These are phyloP conservation scores for Leptogaster cylindrica DNA, from an alignment of 2,888 invertebrate species.

Conservation along the genomic window DNA sequence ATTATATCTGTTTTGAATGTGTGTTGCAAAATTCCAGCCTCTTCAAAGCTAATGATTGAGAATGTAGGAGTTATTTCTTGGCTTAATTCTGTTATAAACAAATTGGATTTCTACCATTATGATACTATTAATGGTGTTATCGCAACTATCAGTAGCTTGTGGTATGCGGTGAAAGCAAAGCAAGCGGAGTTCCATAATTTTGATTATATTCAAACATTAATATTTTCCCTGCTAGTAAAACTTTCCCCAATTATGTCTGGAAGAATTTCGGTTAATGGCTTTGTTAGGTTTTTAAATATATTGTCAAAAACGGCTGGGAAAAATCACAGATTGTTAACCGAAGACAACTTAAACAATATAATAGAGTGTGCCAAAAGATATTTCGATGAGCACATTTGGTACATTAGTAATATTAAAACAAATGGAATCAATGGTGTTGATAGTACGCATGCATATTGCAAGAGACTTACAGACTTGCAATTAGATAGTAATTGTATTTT, in stretches of 20 bases:
- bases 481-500: constrained; percentile 43
- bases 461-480: constrained; percentile 46
- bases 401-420: constrained; percentile 52
- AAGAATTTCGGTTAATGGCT: constrained; percentile 53
- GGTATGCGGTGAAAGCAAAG: constrained; percentile 56
- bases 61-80: constrained; percentile 76
- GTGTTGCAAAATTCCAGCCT: constrained; percentile 70
- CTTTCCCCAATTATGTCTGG: constrained; percentile 56
- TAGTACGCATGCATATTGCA: constrained; percentile 52
- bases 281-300: constrained; percentile 57
- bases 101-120: constrained; percentile 59
- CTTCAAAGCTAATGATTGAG: constrained; percentile 70
- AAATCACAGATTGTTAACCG: constrained; percentile 50
- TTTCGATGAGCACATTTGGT: constrained; percentile 52
- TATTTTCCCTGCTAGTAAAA: constrained; percentile 54
- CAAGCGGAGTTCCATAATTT: constrained; percentile 54
- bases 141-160: constrained; percentile 58
- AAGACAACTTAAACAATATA: constrained; percentile 52
- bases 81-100: constrained; percentile 63
- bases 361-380: constrained; percentile 55
- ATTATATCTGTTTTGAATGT: constrained; percentile 72
- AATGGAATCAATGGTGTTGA: constrained; percentile 54
- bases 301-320: constrained; percentile 54
- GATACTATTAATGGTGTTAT: constrained; percentile 60
- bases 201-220: constrained; percentile 52